phyloP scores from a whole-genome alignment of 2,888 invertebrate genomes.

The Drosophila conformis region DNA sequence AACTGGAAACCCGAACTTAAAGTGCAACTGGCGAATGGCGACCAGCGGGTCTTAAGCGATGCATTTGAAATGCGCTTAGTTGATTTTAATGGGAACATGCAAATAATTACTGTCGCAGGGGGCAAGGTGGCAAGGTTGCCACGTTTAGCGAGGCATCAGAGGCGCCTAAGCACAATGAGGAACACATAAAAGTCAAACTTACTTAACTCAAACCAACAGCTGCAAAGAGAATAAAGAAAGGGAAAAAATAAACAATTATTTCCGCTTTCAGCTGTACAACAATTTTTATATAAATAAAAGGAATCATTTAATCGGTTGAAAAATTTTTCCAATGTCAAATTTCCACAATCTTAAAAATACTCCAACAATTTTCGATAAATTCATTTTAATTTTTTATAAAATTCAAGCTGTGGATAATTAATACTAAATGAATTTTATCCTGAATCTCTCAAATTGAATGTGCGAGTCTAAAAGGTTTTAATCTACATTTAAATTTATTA shows the following conservation, averaged over 20 bases:
- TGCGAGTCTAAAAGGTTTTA: background rate
- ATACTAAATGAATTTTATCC: background rate
- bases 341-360: background rate
- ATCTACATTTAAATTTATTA: background rate
- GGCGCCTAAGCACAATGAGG: slow-evolving; percentile 11
- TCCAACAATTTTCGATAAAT: background rate
- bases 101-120: slow-evolving; percentile 5
- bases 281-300: background rate
- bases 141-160: slow-evolving; percentile 33
- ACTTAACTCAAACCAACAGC: background rate
- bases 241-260: background rate
- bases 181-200: background rate
- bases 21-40: slow-evolving; percentile 26
- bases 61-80: slow-evolving; percentile 56
- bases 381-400: background rate
- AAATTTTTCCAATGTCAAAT: background rate
- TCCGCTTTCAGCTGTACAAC: background rate
- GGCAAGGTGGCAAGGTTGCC: slow-evolving; percentile 9
- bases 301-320: background rate
- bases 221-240: background rate
- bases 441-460: background rate
- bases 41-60: slow-evolving; percentile 45
- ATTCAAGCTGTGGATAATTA: background rate
- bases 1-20: slow-evolving; percentile 20
- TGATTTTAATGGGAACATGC: slow-evolving; percentile 36